Conservation (phyloP, 2,888 invertebrate species). For the Cheilosia impressa region DNA sequence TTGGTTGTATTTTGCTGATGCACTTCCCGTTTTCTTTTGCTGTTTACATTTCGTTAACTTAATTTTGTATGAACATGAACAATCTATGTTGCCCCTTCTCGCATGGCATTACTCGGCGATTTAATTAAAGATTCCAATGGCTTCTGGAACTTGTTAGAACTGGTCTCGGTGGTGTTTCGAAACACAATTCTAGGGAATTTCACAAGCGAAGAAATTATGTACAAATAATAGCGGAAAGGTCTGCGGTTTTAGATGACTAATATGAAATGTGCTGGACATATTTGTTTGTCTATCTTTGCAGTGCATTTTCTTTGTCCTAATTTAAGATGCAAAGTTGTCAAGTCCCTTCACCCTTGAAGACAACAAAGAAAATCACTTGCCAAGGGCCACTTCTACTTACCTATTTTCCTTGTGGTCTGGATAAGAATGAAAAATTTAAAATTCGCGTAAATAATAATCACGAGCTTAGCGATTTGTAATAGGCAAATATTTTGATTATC, state of each 20-base stretch:
- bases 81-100: slow-evolving; percentile 21
- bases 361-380: slow-evolving; percentile 46
- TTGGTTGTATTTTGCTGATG: neutral
- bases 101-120: slow-evolving; percentile 8
- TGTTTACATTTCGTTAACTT: slow-evolving; percentile 17
- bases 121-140: slow-evolving; percentile 16
- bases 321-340: slow-evolving; percentile 5
- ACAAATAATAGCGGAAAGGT: neutral
- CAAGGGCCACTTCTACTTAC: slow-evolving; percentile 33
- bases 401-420: neutral
- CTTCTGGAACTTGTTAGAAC: slow-evolving; percentile 6
- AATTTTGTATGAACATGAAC: slow-evolving; percentile 38
- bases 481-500: slow-evolving; percentile 3
- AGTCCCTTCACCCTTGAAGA: slow-evolving; percentile 48
- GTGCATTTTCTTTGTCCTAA: slow-evolving; percentile 27
- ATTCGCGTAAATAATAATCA: neutral
- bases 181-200: slow-evolving; percentile 8
- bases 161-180: neutral
- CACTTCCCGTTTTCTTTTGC: neutral
- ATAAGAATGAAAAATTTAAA: neutral
- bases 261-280: neutral
- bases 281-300: too few species aligned
- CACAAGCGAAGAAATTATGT: neutral
- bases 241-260: slow-evolving; percentile 50
- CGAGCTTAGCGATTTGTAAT: neutral